Base-by-base conservation (phyloP, 2,113 vertebrate species). In the Campylomormyrus numenius region DNA sequence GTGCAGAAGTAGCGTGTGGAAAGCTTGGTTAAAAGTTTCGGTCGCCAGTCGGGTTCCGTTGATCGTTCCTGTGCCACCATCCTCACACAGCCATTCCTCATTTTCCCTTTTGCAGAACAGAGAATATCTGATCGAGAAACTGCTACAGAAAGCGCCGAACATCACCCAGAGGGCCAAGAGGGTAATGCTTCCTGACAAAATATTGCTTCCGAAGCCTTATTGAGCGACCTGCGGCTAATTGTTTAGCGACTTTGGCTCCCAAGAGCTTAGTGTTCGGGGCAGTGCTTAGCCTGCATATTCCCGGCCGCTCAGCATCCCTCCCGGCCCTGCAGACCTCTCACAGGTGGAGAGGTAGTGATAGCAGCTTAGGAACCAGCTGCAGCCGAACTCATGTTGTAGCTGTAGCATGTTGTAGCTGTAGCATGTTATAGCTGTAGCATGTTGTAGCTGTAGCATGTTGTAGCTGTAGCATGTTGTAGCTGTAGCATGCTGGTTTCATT, bases 61-160 rank as follows among this genome's bases (percentile, higher is more conserved):
- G n/a, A 27, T 50, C 17, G 10, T 24, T 42, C 74, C 15, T 17
- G 31, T 2, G 31, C 74, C 17, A 4, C 31, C 74, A 17, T 80
- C 35, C 74, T 39, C 74, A 39, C n/a, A 19, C 35, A 5, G 35
- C 84, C 84, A 24, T 86, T 86, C 6, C n/a, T 11, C 50, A 5
- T 35, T 2, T 85, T 95, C 95, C 94, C 24, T 95, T 94, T 97
- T 96, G n/a, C 96, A 97, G 97, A 97, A 96, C 89, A 96, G 96
- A 95, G 97, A 97, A 92, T 97, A 96, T 94, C 94, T 97, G 94
- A 97, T 97, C 91, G 97, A 97, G 93, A 97, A 96, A 88, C 95
- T 97, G 89, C 96, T 97, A 77, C 96, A 96, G 87, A 96, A 95
- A 92, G 96, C 96, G 0, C 96, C 96, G 91, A 96, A 96, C 94